These are phyloP conservation scores for Panulirus ornatus DNA, from an alignment of 1,140 invertebrate species.

Conservation along the genomic window DNA sequence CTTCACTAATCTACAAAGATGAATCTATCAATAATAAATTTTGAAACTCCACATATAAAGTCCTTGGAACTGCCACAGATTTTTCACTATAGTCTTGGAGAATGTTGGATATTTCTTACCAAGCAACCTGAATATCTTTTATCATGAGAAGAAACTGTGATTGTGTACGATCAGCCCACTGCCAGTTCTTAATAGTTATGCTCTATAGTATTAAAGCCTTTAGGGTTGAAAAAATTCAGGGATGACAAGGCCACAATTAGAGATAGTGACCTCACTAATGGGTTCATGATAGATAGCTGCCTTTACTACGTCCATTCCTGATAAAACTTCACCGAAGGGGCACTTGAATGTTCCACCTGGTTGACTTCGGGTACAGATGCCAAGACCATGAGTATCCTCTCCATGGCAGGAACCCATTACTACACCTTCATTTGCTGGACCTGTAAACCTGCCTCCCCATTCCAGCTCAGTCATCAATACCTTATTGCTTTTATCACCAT, in stretches of 20 bases:
- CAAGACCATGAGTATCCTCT: not conserved
- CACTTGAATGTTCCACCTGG: not conserved
- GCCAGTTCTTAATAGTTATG: no score
- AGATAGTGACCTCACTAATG: constrained; percentile 32
- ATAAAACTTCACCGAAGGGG: constrained; percentile 21
- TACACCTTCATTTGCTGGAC: not conserved
- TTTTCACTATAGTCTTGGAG: no score
- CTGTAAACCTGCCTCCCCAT: not conserved
- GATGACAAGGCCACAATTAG: constrained; percentile 3
- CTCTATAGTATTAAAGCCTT: no score
- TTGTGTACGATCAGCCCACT: no score
- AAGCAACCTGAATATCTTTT: no score
- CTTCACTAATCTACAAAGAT: no score
- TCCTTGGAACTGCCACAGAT: no score
- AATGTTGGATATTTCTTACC: no score
- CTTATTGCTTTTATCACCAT: not conserved
- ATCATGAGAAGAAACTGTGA: no score
- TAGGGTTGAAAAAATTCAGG: constrained; percentile 1
- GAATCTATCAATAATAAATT: no score
- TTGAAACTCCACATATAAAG: no score
- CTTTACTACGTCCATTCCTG: constrained; percentile 22
- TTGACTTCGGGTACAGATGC: constrained; percentile 21
- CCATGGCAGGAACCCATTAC: not conserved
- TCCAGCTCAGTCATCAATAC: constrained; percentile 16
- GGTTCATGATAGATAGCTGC: constrained; percentile 18